phyloP scores from a whole-genome alignment of 2,113 vertebrate genomes.

The Mohoua ochrocephala region DNA sequence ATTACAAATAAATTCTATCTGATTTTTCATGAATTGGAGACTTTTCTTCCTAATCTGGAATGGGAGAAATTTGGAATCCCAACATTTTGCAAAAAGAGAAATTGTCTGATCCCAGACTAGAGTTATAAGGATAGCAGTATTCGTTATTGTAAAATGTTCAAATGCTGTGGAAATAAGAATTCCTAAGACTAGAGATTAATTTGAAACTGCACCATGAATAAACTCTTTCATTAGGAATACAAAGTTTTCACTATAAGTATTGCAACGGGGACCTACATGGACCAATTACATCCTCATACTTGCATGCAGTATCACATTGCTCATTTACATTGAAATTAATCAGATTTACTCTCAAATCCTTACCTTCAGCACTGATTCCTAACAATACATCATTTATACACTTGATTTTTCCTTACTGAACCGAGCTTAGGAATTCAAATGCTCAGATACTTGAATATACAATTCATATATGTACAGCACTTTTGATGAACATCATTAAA shows the following conservation, averaged over 20 bases:
- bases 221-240: background rate
- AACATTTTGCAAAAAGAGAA: background rate
- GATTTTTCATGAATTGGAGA: background rate
- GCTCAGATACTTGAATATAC: background rate
- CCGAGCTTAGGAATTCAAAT: background rate
- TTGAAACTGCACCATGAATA: background rate
- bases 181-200: background rate
- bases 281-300: background rate
- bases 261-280: background rate
- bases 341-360: background rate
- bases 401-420: constrained; percentile 27
- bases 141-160: background rate
- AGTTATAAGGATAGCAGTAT: background rate
- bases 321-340: constrained; percentile 42
- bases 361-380: background rate
- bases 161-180: background rate
- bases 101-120: background rate
- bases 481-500: constrained; percentile 47
- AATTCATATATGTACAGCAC: background rate
- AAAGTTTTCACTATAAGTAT: background rate
- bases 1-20: background rate
- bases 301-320: background rate
- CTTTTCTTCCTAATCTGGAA: background rate
- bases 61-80: background rate
- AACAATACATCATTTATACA: constrained; percentile 6